A percentile compares a stretch with the other conserved stretches of the same genome.
These are phyloP conservation scores for Semaprochilodus insignis DNA, from an alignment of 2,797 vertebrate species.

Conservation along the genomic window DNA sequence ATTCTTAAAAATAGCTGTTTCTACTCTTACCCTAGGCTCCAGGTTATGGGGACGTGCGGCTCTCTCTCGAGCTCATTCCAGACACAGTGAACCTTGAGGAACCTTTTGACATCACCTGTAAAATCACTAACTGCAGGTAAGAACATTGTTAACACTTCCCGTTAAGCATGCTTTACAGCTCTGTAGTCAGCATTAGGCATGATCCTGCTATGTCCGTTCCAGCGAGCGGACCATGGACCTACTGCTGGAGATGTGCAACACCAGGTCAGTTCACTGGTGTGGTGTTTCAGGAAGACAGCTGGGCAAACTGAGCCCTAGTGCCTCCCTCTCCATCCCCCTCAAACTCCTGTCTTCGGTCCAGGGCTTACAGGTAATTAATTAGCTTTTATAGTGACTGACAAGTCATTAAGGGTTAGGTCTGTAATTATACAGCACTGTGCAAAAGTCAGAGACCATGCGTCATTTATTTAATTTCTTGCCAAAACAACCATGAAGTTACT, in stretches of 20 bases:
- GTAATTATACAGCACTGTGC: no score
- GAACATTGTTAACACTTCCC: background rate
- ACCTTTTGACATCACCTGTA: slow-evolving; percentile 95
- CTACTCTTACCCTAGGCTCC: slow-evolving; percentile 83
- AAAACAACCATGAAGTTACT: no score
- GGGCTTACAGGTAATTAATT: slow-evolving; percentile 93
- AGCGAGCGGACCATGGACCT: slow-evolving; percentile 99
- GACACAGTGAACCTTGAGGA: slow-evolving; percentile 97
- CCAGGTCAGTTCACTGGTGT: slow-evolving; percentile 94
- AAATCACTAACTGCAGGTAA: slow-evolving; percentile 99
- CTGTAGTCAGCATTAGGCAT: no score
- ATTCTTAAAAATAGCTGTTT: no score
- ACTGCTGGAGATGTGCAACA: slow-evolving; percentile 97
- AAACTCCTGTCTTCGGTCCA: slow-evolving; percentile 92
- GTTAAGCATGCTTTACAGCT: background rate
- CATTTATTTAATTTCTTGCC: no score
- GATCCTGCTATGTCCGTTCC: slow-evolving; percentile 50
- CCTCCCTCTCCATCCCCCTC: slow-evolving; percentile 91
- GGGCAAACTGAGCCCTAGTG: slow-evolving; percentile 91
- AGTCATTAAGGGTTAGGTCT: background rate
- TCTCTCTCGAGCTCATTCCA: slow-evolving; percentile 93
- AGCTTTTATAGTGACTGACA: background rate
- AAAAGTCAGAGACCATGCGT: no score
- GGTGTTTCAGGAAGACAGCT: slow-evolving; percentile 94
- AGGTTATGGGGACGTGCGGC: slow-evolving; percentile 94